Base-by-base conservation (phyloP, 2,797 vertebrate genomes). In the Lutjanus campechanus region DNA sequence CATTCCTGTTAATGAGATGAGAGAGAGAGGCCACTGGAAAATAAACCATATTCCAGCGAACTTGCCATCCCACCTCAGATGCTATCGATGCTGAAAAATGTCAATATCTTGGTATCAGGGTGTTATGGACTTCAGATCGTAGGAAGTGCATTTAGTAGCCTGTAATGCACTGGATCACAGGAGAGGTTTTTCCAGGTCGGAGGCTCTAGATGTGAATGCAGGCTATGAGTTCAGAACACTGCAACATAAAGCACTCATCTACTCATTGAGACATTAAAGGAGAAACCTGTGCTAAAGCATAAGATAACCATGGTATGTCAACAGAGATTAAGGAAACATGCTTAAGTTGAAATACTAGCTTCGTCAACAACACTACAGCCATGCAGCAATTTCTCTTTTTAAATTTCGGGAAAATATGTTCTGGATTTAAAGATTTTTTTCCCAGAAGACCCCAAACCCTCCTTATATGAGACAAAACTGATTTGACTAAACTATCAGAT, bases 1-100 rank as follows among this genome's bases (percentile, higher is more conserved):
- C 29, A 4, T 76, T 76, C 22, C 72, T 50, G 36, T 77, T 86
- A 91, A 89, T 85, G 73, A 89, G 83, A 89, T 83, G 74, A 72
- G 72, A 81, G 61, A 81, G 61, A 82, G 66, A 71, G 49, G 47
- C 20, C 47, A 40, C 5, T 63, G 43, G 78, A 68, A 76, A 81
- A 63, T 73, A 55, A 74, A 69, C 44, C 60, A 49, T 44, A 62
- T 72, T 77, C 15, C 19, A 77, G 54, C 46, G 5, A 82, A 65
- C 46, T 59, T 47, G 29, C 15, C 51, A 25, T 60, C 66, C 40
- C 13, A 36, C 65, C 69, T 51, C 70, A 78, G 67, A 78, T 60
- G 11, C 19, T 64, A 53, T 73, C 22, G 47, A 8, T 78, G 40
- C 58, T 50, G 29, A 43, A n/a, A 11, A 67, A 69, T 44, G 29